Conservation (phyloP, 2,797 vertebrate genomes). For the Spinibarbus caldwelli region DNA sequence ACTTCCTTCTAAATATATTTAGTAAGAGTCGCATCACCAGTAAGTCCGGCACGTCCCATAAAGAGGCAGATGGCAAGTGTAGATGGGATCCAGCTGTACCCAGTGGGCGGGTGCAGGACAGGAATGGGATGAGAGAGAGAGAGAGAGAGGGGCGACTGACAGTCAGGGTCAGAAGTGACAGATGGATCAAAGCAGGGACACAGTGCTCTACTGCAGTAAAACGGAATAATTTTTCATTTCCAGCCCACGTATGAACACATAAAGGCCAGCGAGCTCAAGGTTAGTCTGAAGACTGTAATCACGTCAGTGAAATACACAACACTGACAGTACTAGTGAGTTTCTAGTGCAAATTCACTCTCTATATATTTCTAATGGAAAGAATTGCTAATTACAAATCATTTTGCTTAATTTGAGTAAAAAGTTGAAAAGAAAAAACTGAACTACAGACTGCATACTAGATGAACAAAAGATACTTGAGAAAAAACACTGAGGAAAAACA, state of each 20-base stretch:
- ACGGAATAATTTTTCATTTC: conserved; percentile 56
- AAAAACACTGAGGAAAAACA: neutral
- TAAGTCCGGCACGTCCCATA: neutral
- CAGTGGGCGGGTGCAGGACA: neutral
- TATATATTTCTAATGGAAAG: neutral
- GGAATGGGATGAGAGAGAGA: neutral
- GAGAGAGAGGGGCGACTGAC: conserved; percentile 1
- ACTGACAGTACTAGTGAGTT: neutral
- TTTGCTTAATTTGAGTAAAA: neutral
- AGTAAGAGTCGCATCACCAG: neutral
- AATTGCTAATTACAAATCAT: neutral
- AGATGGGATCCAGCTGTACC: conserved; percentile 6
- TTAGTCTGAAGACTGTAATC: conserved; percentile 55
- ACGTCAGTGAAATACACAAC: conserved; percentile 32
- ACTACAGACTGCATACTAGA: neutral
- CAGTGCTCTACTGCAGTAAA: conserved; percentile 31
- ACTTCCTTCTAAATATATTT: conserved; percentile 5
- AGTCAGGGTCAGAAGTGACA: conserved; percentile 40
- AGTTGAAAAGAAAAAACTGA: neutral
- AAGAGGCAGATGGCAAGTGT: conserved; percentile 20
- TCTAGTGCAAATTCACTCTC: neutral
- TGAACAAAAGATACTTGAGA: no score
- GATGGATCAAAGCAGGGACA: conserved; percentile 23
- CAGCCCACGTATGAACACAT: conserved; percentile 18
- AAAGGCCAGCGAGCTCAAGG: conserved; percentile 63